Base-by-base conservation (phyloP, 2,113 vertebrate genomes). In the Chlorodrepanis virens region DNA sequence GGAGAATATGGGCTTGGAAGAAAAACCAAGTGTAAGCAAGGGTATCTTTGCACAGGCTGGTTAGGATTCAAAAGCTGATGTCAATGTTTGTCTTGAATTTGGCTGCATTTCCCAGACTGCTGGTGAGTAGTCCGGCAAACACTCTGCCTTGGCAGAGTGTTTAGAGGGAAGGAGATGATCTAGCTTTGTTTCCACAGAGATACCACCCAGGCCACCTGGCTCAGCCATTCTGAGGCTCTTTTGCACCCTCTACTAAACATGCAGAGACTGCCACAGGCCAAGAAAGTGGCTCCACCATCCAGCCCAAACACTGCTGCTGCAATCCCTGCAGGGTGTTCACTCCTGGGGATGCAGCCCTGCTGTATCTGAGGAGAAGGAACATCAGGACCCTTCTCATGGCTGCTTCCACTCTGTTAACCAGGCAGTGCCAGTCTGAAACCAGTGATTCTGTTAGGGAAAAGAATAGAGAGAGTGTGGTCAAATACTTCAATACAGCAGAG, bases 11-110 rank as follows among this genome's bases (percentile, higher is more conserved):
- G 31, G 4, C 14, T 18, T 93, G 75, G 83, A 83, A 44, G 45
- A 54, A 76, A 83, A 72, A 39, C 3, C 3, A 59, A 45, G 13
- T 21, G 40, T 35, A 39, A 87, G 29, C 37, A 40, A 70, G 63
- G 18, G 9, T 89, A 23, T 37, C n/a, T 83, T 79, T 83, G n/a
- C 61, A 80, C 0, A 7, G 53, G 37, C 83, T 93, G 79, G 50
- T 75, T 59, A 37, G 80, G 63, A 79, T 90, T 87, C 67, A 74
- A 93, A 92, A 93, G 74, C 91, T 68, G 90, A 93, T 20, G 29
- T 84, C 90, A 75, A 3, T 68, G 49, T 82, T 87, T 94, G n/a
- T 67, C 56, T 79, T 70, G 39, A 90, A 39, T 63, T 87, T 21
- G 16, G 47, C 77, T 85, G 33, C n/a, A 7, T 54, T 15, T 91